phyloP scores from a whole-genome alignment of 2,113 vertebrate genomes.

The Paedocypris sp. region DNA sequence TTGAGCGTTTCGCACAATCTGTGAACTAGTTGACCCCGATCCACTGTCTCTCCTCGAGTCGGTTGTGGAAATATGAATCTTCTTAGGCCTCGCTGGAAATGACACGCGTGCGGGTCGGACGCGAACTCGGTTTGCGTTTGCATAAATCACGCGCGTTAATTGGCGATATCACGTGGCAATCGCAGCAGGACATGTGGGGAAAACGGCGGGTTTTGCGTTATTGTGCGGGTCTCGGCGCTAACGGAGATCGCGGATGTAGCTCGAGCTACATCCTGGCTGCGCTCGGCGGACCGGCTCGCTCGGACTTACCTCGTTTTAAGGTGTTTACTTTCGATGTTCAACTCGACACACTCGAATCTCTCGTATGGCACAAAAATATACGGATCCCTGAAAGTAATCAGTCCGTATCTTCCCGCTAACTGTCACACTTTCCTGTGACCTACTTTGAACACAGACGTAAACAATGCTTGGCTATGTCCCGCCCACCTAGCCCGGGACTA shows the following conservation, averaged over 20 bases:
- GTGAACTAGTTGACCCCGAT: neutral
- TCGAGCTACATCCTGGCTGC: neutral
- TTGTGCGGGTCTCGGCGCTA: neutral
- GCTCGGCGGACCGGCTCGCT: neutral
- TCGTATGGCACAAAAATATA: neutral
- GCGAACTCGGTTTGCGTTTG: too few relatives aligned
- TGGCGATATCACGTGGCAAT: too few relatives aligned
- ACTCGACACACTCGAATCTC: neutral
- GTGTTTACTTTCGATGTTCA: neutral
- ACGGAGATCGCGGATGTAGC: slow-evolving; percentile 3
- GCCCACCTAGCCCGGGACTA: neutral
- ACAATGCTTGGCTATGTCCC: slow-evolving; percentile 30
- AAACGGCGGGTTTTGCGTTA: neutral
- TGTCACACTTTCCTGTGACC: slow-evolving; percentile 29
- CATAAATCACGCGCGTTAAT: too few relatives aligned
- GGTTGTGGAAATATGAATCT: neutral
- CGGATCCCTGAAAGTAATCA: neutral
- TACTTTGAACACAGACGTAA: slow-evolving; percentile 46
- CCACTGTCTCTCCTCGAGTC: neutral
- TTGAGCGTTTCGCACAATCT: too few relatives aligned
- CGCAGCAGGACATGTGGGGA: neutral
- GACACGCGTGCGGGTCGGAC: too few relatives aligned
- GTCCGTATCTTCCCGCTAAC: neutral
- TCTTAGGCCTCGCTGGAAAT: slow-evolving; percentile 1
- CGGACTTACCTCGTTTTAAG: neutral